These are phyloP conservation scores for Aegotheles bennettii DNA, from an alignment of 2,113 vertebrate species.

Conservation along the genomic window DNA sequence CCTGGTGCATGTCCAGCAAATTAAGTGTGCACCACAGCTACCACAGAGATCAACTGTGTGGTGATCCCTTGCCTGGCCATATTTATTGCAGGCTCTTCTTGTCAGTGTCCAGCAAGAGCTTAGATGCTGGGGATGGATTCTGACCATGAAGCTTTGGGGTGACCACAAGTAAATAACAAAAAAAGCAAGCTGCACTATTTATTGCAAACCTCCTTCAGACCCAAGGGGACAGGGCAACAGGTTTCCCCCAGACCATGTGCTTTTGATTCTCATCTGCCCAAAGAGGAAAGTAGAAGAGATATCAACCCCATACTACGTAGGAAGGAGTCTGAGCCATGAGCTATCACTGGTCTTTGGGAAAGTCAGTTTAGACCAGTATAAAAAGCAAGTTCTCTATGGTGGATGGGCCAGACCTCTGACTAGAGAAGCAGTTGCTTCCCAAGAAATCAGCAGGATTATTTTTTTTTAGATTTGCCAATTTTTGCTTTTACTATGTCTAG, in stretches of 20 bases:
- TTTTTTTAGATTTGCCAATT: neutral
- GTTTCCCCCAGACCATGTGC: rapidly evolving
- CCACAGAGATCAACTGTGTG: rapidly evolving
- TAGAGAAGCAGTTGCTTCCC: neutral
- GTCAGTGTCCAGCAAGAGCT: neutral
- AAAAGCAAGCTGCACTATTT: neutral
- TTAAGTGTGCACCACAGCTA: neutral
- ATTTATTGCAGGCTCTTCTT: neutral
- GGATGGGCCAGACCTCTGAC: neutral
- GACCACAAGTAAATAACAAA: neutral
- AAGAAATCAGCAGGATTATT: neutral
- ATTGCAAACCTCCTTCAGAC: neutral
- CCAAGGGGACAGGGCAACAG: neutral
- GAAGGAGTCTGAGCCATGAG: neutral
- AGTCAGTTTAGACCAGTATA: neutral
- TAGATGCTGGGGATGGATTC: neutral
- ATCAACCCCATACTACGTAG: neutral
- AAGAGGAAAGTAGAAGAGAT: neutral
- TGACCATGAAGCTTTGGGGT: neutral
- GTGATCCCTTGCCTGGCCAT: neutral
- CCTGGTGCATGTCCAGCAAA: rapidly evolving
- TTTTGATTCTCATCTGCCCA: neutral
- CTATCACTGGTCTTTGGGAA: neutral
- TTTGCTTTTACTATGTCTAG: neutral
- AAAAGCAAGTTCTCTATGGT: neutral